These are phyloP conservation scores for Gryllus bimaculatus DNA, from an alignment of 1,140 invertebrate genomes.

Conservation along the genomic window DNA sequence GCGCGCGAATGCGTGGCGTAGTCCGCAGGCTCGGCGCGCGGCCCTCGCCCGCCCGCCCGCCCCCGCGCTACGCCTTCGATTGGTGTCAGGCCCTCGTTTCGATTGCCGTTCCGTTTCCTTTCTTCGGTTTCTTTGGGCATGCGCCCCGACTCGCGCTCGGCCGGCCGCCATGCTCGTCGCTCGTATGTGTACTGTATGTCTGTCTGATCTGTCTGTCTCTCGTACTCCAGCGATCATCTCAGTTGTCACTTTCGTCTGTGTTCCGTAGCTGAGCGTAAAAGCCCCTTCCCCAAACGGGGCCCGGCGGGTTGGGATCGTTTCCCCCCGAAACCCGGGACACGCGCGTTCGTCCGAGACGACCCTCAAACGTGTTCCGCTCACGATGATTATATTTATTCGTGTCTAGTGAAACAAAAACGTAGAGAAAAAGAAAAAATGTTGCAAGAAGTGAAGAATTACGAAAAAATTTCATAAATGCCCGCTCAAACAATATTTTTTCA, in stretches of 20 bases:
- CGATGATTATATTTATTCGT: background rate
- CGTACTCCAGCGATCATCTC: background rate
- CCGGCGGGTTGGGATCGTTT: background rate
- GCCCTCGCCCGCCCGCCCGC: no score
- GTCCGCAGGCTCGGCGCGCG: no score
- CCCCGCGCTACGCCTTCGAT: no score
- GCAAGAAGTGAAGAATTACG: background rate
- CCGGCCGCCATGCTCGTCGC: background rate
- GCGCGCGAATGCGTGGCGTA: no score
- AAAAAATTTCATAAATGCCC: background rate
- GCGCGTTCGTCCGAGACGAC: background rate
- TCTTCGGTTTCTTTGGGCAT: no score
- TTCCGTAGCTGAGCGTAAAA: background rate
- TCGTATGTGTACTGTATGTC: background rate
- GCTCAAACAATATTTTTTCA: slow-evolving; percentile 5
- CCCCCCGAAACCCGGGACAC: background rate
- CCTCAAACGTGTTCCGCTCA: background rate
- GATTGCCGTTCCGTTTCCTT: no score
- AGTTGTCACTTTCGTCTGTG: background rate
- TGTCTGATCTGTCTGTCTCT: background rate
- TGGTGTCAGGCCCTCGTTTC: no score
- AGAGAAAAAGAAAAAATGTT: background rate
- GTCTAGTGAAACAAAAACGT: background rate
- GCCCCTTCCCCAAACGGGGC: no score
- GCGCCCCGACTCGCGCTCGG: no score